Conservation (phyloP, 2,113 vertebrate species). For the Rhadina sibilatrix region DNA sequence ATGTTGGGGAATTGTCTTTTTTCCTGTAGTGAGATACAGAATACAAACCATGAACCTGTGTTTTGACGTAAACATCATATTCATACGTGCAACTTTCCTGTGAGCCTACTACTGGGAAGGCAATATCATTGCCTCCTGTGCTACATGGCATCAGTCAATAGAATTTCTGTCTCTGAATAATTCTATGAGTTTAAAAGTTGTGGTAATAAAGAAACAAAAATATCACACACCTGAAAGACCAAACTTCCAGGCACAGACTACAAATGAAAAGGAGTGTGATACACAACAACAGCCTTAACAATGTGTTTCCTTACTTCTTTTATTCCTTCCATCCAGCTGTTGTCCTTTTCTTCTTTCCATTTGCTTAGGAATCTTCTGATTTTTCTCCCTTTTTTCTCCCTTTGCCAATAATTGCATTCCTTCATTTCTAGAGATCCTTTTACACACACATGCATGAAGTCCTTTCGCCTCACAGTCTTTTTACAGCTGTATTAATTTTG, state of each 20-base stretch:
- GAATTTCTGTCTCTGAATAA: neutral
- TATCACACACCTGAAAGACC: neutral
- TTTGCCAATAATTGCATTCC: neutral
- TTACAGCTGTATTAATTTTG: neutral
- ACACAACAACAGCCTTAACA: neutral
- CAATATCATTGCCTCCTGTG: neutral
- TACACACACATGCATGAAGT: neutral
- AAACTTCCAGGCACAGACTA: neutral
- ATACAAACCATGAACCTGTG: neutral
- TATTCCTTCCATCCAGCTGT: neutral
- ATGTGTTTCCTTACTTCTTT: neutral
- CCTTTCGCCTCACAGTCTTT: neutral
- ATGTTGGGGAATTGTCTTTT: neutral
- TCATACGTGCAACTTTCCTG: neutral
- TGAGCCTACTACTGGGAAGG: neutral
- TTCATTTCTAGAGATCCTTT: neutral
- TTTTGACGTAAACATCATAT: neutral
- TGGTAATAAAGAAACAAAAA: neutral
- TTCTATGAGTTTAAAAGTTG: neutral
- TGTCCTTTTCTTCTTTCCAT: neutral
- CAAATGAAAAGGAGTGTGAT: neutral
- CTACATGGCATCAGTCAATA: accelerated
- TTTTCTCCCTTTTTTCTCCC: neutral
- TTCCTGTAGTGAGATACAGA: neutral
- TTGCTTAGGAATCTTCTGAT: neutral